Conservation (phyloP, 2,113 vertebrate species). For the Trematocara zebra region DNA sequence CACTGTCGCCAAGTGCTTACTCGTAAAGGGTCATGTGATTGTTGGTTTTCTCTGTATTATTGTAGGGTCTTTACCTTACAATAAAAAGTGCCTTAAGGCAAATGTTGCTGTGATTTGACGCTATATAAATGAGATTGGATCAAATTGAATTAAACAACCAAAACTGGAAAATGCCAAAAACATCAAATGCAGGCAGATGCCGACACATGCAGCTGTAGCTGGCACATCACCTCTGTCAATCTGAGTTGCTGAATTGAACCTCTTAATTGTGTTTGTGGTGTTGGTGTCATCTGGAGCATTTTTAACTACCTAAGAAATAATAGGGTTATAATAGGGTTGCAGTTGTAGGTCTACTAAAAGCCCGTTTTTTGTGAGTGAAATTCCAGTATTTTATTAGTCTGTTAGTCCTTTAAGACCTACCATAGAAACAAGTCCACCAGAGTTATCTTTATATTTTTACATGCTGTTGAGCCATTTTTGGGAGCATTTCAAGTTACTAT, state of each 20-base stretch:
- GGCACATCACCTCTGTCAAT: not conserved
- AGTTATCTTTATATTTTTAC: not conserved
- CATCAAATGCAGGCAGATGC: not conserved
- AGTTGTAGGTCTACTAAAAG: not conserved
- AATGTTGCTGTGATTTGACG: not conserved
- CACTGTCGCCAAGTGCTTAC: not conserved
- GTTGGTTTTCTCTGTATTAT: not conserved
- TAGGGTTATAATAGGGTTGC: not conserved
- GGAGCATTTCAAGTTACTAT: not conserved
- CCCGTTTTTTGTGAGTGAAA: not conserved
- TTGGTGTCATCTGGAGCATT: not conserved
- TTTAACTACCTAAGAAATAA: not conserved
- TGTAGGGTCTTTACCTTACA: not conserved
- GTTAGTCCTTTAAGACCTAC: not conserved
- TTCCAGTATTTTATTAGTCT: not conserved
- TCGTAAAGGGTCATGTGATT: not conserved
- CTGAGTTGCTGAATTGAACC: not conserved
- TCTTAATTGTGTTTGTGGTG: not conserved
- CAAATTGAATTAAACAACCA: not conserved
- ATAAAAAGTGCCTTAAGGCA: not conserved
- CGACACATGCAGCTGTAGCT: accelerated
- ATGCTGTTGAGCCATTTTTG: not conserved
- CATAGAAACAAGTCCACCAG: not conserved
- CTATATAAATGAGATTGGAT: not conserved
- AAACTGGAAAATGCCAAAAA: not conserved